These are phyloP conservation scores for Orycteropus afer DNA, from an alignment of 2,113 vertebrate genomes.

Conservation along the genomic window DNA sequence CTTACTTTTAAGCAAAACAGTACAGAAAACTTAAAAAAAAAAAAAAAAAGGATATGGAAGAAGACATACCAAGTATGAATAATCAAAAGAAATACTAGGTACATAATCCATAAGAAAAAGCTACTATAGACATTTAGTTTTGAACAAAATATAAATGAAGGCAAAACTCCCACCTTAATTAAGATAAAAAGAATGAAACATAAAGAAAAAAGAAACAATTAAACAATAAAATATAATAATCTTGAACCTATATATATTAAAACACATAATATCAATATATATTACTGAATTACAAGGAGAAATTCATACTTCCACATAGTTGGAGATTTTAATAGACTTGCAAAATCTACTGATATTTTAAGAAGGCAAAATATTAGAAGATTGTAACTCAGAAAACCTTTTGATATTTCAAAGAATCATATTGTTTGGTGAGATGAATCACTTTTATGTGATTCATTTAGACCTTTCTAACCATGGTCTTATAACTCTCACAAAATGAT, in stretches of 20 bases:
- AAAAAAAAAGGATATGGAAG: neutral
- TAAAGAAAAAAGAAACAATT: neutral
- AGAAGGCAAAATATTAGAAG: neutral
- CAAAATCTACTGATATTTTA: neutral
- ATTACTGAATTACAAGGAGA: neutral
- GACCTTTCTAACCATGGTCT: too few species aligned
- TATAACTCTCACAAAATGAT: too few species aligned
- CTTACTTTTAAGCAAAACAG: neutral
- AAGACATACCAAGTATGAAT: neutral
- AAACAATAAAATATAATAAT: neutral
- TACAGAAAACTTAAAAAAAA: neutral
- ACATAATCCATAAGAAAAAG: neutral
- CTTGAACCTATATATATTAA: neutral
- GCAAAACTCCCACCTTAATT: neutral
- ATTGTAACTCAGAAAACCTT: neutral
- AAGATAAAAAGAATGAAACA: neutral
- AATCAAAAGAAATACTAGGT: neutral
- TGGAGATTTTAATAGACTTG: neutral
- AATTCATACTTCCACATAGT: neutral
- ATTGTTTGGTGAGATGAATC: too few species aligned
- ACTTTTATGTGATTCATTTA: too few species aligned
- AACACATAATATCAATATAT: neutral
- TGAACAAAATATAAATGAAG: neutral
- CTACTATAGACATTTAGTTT: neutral
- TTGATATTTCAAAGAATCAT: neutral